Base-by-base conservation (phyloP, 2,797 vertebrate genomes). In the Catamblyrhynchus diadema region DNA sequence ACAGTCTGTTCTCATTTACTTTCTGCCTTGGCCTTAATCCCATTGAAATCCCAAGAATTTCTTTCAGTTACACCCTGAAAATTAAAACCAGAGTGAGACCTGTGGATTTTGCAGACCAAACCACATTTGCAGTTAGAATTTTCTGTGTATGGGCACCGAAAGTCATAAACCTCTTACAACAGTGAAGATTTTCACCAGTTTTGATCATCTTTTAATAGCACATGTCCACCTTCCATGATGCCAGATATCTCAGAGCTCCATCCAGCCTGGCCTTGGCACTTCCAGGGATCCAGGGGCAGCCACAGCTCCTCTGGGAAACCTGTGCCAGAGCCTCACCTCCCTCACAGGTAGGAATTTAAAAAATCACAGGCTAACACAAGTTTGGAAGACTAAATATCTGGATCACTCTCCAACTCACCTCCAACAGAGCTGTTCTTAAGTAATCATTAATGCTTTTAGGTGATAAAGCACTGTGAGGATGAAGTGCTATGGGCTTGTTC, bases 81-180 rank as follows among this genome's bases (percentile, higher is more conserved):
- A 94, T 77, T 73, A 80, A 93, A 90, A 77, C 25, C 83, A 96
- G 82, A 88, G 66, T 22, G 27, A 79, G 32, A 88, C 30, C 77
- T 80, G 67, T 57, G 32, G 23, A 74, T 88, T 90, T 78, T 41
- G 54, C 14, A n/a, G 20, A 59, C 12, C 20, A 64, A 87, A 60
- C 66, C 65, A 73, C 71, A 67, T n/a, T 77, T 86, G 54, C 35
- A 75, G 5, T 84, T 62, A 69, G 33, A 86, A 64, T 37, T 73
- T 84, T 45, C 25, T 62, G 28, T n/a, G 27, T 27, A 59, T 32
- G 41, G 42, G 51, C 32, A 39, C 16, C 37, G 21, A 79, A 80
- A 57, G 17, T 50, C 30, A 66, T 24, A 66, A 85, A 54, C 10
- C 6, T 86, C 18, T 45, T 56, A n/a, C 2, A 90, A 64, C 12